Percentiles rank a stretch among this genome's conserved stretches.
Conservation (phyloP, 2,797 vertebrate genomes). For the Pterois miles region DNA sequence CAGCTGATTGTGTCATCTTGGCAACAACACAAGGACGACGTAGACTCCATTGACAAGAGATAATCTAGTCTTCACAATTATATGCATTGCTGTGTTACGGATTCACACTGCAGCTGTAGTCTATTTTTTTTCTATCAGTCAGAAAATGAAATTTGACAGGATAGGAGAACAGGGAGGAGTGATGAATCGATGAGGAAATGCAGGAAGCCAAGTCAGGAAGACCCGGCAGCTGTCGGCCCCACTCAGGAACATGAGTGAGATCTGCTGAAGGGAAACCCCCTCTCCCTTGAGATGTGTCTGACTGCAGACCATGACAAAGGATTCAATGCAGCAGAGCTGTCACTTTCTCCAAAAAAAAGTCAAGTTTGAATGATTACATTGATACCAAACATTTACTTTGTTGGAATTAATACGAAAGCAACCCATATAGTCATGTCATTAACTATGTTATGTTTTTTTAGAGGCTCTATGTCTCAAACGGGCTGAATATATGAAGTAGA, state of each 20-base stretch:
- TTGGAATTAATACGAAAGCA: too few species aligned
- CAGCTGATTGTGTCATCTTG: conserved; percentile 20
- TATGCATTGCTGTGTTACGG: background rate
- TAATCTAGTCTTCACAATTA: background rate
- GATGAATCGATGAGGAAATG: conserved; percentile 53
- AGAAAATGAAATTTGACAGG: conserved; percentile 13
- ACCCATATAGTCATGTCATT: too few species aligned
- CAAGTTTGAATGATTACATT: background rate
- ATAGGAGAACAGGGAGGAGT: conserved; percentile 1
- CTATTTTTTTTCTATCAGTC: conserved; percentile 1
- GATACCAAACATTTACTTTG: background rate
- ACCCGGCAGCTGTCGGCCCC: conserved; percentile 58
- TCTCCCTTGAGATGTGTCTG: conserved; percentile 20
- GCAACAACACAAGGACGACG: background rate
- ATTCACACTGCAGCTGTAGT: conserved; percentile 10
- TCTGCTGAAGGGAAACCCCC: conserved; percentile 53
- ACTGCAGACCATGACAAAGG: conserved; percentile 9
- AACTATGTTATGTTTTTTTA: too few species aligned
- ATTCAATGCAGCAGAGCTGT: background rate
- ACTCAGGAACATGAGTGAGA: conserved; percentile 46
- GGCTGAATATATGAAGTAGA: too few species aligned
- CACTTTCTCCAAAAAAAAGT: background rate
- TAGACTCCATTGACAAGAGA: background rate
- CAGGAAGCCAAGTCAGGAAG: conserved; percentile 67
- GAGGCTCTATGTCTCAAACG: too few species aligned